Evolutionary conservation across 1,140 invertebrate genomes (phyloP).

Genomic region (Drosophila pandora): DNA sequence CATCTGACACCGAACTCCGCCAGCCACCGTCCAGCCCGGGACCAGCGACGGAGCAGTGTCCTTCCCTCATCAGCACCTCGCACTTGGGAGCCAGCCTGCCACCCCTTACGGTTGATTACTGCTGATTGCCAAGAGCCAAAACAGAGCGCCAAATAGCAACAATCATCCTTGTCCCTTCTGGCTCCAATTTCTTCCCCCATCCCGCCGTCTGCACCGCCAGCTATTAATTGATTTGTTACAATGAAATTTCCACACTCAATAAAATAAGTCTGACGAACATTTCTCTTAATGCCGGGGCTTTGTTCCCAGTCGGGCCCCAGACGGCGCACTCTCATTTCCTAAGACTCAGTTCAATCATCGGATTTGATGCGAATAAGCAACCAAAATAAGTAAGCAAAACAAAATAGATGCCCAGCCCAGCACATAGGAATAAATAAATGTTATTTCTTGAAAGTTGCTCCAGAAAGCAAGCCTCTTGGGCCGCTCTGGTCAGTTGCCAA

Average conservation of each 20-base stretch:
- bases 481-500: constrained; percentile 61
- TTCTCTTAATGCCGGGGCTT: constrained; percentile 61
- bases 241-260: constrained; percentile 78
- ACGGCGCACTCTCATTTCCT: constrained; percentile 37
- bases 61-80: constrained; percentile 10
- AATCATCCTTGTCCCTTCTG: constrained; percentile 50
- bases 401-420: constrained; percentile 5
- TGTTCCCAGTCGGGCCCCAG: constrained; percentile 26
- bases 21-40: constrained; percentile 13
- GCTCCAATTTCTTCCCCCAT: background rate
- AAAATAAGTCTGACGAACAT: constrained; percentile 62
- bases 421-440: constrained; percentile 42
- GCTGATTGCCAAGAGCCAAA: constrained; percentile 76
- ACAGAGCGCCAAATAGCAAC: constrained; percentile 71
- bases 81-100: background rate
- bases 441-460: constrained; percentile 33
- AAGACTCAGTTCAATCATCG: constrained; percentile 25
- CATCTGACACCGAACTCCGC: constrained; percentile 39
- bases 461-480: constrained; percentile 41
- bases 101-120: constrained; percentile 69
- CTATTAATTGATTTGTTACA: constrained; percentile 79
- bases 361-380: constrained; percentile 27
- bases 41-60: constrained; percentile 7
- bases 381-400: constrained; percentile 15
- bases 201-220: constrained; percentile 12